Conservation (phyloP, 37 sponge, comb jelly and placozoan genomes). For the Crambe crambe region DNA sequence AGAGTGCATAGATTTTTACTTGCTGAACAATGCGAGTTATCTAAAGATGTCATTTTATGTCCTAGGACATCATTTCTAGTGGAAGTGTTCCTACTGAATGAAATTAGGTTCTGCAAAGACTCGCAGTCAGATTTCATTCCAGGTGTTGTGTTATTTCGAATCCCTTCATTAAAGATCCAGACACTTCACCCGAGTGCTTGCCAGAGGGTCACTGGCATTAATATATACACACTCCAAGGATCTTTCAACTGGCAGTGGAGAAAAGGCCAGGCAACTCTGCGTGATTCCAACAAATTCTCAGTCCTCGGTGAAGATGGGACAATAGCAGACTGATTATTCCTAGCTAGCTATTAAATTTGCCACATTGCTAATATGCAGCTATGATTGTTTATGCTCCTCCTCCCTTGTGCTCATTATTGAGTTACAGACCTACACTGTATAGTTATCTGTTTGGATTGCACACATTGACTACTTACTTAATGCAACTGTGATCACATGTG, state of each 20-base stretch:
- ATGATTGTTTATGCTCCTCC: too few species aligned
- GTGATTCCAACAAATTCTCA: neutral
- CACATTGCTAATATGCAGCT: too few species aligned
- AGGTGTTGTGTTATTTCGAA: neutral
- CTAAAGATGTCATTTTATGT: slow-evolving; percentile 4
- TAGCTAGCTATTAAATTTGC: too few species aligned
- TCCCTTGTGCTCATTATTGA: too few species aligned
- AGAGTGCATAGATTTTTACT: neutral
- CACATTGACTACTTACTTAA: too few species aligned
- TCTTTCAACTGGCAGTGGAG: slow-evolving; percentile 42
- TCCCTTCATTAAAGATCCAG: neutral
- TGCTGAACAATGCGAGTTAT: slow-evolving; percentile 3
- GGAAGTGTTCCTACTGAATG: slow-evolving; percentile 13
- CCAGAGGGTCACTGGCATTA: slow-evolving; percentile 1
- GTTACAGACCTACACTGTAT: too few species aligned
- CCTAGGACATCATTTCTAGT: neutral
- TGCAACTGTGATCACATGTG: too few species aligned
- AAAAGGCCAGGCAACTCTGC: neutral
- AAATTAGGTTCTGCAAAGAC: slow-evolving; percentile 25
- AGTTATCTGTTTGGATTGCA: too few species aligned
- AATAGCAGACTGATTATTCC: slow-evolving; percentile 21
- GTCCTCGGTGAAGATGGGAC: slow-evolving; percentile 21
- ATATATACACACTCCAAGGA: slow-evolving; percentile 24
- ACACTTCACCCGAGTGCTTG: slow-evolving; percentile 6
- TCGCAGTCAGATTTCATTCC: neutral